Evolutionary conservation across 2,113 vertebrate genomes (phyloP).

Genomic region (Pimephales promelas): DNA sequence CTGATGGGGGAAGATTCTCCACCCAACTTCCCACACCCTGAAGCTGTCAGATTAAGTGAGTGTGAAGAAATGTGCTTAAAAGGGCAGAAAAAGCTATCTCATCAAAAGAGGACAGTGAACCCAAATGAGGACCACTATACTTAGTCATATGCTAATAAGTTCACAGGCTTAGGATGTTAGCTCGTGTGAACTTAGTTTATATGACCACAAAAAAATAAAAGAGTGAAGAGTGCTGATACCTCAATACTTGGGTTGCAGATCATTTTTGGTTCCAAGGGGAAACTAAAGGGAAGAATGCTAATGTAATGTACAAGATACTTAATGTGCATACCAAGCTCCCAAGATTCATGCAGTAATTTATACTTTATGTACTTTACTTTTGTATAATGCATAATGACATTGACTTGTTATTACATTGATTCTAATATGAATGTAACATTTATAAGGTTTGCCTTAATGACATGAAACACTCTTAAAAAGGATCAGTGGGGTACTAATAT

Average conservation of each 20-base stretch:
- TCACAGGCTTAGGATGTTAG: neutral
- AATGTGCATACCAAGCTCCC: neutral
- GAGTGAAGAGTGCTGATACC: conserved; percentile 43
- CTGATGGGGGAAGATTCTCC: conserved; percentile 35
- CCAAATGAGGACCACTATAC: conserved; percentile 34
- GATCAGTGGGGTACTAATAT: too few species aligned
- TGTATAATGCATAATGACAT: neutral
- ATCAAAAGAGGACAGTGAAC: conserved; percentile 42
- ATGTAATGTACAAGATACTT: conserved; percentile 19
- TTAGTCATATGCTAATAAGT: conserved; percentile 40
- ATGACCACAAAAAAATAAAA: neutral
- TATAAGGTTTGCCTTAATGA: neutral
- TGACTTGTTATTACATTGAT: neutral
- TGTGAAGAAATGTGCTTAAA: conserved; percentile 26
- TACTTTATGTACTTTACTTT: too few species aligned
- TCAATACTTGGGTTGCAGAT: conserved; percentile 37
- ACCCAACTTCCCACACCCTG: conserved; percentile 10
- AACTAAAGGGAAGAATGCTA: conserved; percentile 40
- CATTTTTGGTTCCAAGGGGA: neutral
- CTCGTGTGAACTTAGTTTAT: conserved; percentile 23
- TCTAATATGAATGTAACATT: neutral
- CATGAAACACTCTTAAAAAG: too few species aligned
- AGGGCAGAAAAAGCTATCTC: conserved; percentile 42
- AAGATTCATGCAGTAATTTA: neutral
- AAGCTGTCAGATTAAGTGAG: conserved; percentile 42